Conservation (phyloP, 2,797 vertebrate genomes). For the Enteromius paludinosus region DNA sequence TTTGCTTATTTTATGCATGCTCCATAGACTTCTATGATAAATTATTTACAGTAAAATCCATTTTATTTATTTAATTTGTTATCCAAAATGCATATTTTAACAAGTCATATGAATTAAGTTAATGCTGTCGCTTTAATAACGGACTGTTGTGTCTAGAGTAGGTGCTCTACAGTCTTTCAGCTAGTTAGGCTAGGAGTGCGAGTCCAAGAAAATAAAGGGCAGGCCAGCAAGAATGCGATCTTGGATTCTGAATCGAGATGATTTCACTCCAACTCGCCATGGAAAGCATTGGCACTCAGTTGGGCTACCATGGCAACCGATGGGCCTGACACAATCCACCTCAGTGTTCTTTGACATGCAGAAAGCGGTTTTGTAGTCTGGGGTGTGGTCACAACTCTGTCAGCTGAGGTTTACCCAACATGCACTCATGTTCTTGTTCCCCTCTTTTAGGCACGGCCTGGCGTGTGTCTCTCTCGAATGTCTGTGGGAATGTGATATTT, state of each 20-base stretch:
- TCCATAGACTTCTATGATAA: background rate
- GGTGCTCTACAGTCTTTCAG: background rate
- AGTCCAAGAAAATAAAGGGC: constrained; percentile 41
- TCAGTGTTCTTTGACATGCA: constrained; percentile 40
- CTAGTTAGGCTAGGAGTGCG: background rate
- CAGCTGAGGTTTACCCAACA: constrained; percentile 18
- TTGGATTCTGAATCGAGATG: constrained; percentile 65
- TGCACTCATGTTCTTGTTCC: constrained; percentile 16
- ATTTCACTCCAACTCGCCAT: constrained; percentile 68
- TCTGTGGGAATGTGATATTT: constrained; percentile 22
- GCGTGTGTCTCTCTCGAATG: constrained; percentile 24
- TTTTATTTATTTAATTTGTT: background rate
- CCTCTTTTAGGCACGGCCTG: constrained; percentile 17
- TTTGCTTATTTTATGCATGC: background rate
- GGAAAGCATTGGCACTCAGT: constrained; percentile 68
- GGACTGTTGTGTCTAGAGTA: background rate
- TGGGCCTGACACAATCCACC: constrained; percentile 60
- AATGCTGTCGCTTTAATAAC: background rate
- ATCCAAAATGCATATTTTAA: background rate
- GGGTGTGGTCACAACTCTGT: constrained; percentile 30
- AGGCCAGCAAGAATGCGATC: constrained; percentile 67
- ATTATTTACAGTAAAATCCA: background rate
- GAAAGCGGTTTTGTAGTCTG: constrained; percentile 31
- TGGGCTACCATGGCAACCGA: constrained; percentile 71
- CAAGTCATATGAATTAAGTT: background rate